These are phyloP conservation scores for Eristalis tenax DNA, from an alignment of 2,888 invertebrate genomes.

Conservation along the genomic window DNA sequence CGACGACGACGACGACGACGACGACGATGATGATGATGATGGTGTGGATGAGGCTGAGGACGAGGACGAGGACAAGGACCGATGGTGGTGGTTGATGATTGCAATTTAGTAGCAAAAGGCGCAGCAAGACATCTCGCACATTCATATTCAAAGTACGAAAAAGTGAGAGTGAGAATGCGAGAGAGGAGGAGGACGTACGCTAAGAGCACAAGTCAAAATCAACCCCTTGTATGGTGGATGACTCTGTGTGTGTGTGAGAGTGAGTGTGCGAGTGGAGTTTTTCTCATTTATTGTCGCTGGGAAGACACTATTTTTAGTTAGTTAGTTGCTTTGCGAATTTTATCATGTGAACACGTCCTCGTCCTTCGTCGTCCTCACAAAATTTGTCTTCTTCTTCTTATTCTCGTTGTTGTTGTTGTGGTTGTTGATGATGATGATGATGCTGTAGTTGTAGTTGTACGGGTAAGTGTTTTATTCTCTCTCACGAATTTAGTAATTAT, in stretches of 20 bases:
- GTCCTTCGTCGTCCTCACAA: background rate
- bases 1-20: background rate
- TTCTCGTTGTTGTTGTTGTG: too few species aligned
- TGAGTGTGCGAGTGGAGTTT: background rate
- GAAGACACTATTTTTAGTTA: slow-evolving; percentile 5
- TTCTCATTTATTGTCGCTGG: background rate
- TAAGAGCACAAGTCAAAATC: background rate
- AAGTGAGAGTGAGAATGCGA: background rate
- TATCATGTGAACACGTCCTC: slow-evolving; percentile 34
- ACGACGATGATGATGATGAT: background rate
- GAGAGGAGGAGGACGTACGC: background rate
- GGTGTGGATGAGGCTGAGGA: background rate
- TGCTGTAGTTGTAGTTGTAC: too few species aligned
- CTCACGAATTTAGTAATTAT: slow-evolving; percentile 9
- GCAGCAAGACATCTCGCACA: background rate
- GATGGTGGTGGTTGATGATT: slow-evolving; percentile 16
- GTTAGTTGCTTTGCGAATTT: slow-evolving; percentile 37
- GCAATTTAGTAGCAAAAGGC: slow-evolving; percentile 39
- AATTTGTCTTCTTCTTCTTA: too few species aligned
- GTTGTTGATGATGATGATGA: too few species aligned
- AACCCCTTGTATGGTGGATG: slow-evolving; percentile 13
- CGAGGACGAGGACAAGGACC: background rate
- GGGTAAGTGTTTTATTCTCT: background rate
- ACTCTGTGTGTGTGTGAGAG: background rate
- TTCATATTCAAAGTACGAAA: background rate